phyloP scores from a whole-genome alignment of 2,797 vertebrate genomes.

The Artibeus jamaicensis region DNA sequence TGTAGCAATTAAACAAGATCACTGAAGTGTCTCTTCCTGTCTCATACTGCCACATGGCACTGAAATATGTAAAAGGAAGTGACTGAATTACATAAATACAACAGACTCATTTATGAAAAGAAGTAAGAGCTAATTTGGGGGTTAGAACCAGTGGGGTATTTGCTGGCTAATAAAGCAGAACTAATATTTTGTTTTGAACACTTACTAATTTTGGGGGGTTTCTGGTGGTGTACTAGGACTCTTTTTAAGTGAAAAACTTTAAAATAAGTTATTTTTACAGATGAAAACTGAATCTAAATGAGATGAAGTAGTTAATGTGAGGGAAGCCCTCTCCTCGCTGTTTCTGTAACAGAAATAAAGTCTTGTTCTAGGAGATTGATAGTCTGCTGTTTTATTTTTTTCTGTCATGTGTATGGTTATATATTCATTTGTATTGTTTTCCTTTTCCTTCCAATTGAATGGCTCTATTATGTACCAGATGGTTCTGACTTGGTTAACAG shows the following conservation, averaged over 20 bases:
- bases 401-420: neutral
- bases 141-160: neutral
- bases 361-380: neutral
- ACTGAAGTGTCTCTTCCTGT: neutral
- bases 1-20: neutral
- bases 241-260: neutral
- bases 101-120: neutral
- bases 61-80: neutral
- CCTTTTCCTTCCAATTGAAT: neutral
- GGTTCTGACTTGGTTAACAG: neutral
- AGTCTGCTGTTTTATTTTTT: neutral
- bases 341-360: neutral
- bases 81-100: conserved; percentile 18
- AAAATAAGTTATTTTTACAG: neutral
- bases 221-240: neutral
- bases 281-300: neutral
- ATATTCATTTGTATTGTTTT: neutral
- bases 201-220: neutral
- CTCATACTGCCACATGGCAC: neutral
- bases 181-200: neutral
- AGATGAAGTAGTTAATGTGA: neutral
- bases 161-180: neutral
- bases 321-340: neutral
- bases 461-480: neutral
- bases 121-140: neutral